Base-by-base conservation (phyloP, 1,140 invertebrate genomes). In the Drosophila watanabei region DNA sequence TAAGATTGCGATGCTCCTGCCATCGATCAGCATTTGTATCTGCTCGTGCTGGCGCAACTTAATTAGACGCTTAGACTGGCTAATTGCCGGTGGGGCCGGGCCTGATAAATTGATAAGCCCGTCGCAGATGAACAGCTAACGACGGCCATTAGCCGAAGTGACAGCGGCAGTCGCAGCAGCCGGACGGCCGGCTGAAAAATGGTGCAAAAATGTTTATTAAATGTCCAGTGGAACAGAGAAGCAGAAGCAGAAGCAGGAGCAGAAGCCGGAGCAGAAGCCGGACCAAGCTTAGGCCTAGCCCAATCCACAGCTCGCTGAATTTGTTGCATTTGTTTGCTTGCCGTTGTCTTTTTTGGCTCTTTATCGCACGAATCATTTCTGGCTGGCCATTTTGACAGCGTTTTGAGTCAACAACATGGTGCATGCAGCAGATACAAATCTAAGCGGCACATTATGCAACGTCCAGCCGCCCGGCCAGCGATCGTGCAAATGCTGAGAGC, bases 331-430 rank as follows among this genome's bases (percentile, higher is more conserved):
- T 87, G 75, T 83, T 77, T 80, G 78, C 77, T 61, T 48, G 69
- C 57, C 69, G 65, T 77, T 68, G 63, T 62, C 62, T 82, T 75
- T 56, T 77, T 83, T 39, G 60, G 76, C 56, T 54, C 79, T 83
- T 89, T 88, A 88, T 88, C 85, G 57, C 79, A 90, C 81, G 85
- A 88, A 88, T 88, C 85, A 88, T 88, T 88, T 88, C 80, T 89
- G 79, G 62, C 82, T 80, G 79, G 64, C 82, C 86, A 80, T 89
- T 89, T 89, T 89, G 86, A 89, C 86, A 90, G 86, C 87, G 79
- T 82, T 90, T 90, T 90, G 86, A 90, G 86, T 90, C 86, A 89
- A 89, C 85, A 89, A 89, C 85, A 88, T 89, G 82, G 79, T 76
- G 69, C 86, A 90, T 90, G 82, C 86, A 86, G 75, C 75, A 89